These are phyloP conservation scores for Noturus placidus DNA, from an alignment of 2,113 vertebrate species.

Conservation along the genomic window DNA sequence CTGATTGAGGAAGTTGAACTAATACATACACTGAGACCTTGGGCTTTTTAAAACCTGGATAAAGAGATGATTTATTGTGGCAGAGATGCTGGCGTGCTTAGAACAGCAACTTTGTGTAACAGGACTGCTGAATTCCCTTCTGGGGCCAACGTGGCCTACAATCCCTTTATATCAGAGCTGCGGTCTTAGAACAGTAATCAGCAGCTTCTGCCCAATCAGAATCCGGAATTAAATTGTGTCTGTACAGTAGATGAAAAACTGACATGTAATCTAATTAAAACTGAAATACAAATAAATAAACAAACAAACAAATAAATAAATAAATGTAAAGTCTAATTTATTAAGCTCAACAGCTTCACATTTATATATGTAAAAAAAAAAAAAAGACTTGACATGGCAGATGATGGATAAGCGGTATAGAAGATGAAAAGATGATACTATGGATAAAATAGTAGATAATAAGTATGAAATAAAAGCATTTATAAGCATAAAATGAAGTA, in stretches of 20 bases:
- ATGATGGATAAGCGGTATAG: no score
- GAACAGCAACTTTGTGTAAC: conserved; percentile 9
- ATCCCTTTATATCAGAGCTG: neutral
- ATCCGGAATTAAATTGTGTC: neutral
- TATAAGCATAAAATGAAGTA: neutral
- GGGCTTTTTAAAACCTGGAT: conserved; percentile 23
- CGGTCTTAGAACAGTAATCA: neutral
- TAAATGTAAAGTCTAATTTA: neutral
- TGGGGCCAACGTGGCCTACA: neutral
- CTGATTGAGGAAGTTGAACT: conserved; percentile 23
- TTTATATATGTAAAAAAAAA: neutral
- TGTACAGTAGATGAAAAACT: neutral
- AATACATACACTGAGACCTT: conserved; percentile 19
- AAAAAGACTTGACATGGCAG: no score
- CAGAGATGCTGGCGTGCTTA: conserved; percentile 1
- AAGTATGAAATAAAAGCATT: neutral
- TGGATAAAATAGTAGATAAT: neutral
- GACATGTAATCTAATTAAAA: neutral
- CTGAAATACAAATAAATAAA: neutral
- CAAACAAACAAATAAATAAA: neutral
- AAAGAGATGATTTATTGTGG: conserved; percentile 5
- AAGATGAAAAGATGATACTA: no score
- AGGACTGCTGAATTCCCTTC: neutral
- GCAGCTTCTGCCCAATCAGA: neutral
- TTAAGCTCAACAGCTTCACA: neutral